Conservation (phyloP, 2,888 invertebrate species). For the Athetis lepigone region DNA sequence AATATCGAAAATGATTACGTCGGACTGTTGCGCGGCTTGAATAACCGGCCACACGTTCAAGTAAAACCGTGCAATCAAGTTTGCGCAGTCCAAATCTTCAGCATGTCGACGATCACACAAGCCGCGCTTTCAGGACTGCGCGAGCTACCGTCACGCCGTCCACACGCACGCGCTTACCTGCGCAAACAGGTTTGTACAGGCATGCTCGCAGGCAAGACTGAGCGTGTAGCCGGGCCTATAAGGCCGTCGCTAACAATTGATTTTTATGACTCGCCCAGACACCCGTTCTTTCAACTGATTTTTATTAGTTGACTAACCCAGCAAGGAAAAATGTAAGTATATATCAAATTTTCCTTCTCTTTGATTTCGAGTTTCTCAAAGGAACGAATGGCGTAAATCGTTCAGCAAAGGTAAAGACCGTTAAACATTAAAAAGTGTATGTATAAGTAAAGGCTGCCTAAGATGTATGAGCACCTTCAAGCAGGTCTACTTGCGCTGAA, state of each 20-base stretch:
- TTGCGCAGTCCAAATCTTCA: too few species aligned
- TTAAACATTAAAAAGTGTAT: conserved; percentile 46
- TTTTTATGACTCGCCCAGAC: conserved; percentile 25
- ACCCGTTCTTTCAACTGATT: conserved; percentile 20
- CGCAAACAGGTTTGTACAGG: too few species aligned
- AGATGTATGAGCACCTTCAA: conserved; percentile 49
- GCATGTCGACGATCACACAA: too few species aligned
- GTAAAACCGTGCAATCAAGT: too few species aligned
- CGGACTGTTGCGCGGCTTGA: too few species aligned
- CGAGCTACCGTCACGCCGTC: too few species aligned
- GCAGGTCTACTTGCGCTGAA: conserved; percentile 52
- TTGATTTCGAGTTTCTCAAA: conserved; percentile 35
- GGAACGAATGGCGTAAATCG: conserved; percentile 8
- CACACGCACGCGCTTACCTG: too few species aligned
- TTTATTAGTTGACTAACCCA: conserved; percentile 45
- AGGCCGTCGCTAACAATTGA: background rate
- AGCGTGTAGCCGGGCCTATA: too few species aligned
- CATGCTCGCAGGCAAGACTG: too few species aligned
- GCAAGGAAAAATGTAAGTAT: conserved; percentile 24
- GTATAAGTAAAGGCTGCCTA: conserved; percentile 37
- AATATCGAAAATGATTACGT: too few species aligned
- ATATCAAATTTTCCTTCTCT: conserved; percentile 31
- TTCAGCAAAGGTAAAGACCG: conserved; percentile 26
- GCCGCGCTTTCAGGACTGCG: too few species aligned
- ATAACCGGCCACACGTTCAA: too few species aligned